Conservation (phyloP, 2,113 vertebrate species). For the Anhinga anhinga region DNA sequence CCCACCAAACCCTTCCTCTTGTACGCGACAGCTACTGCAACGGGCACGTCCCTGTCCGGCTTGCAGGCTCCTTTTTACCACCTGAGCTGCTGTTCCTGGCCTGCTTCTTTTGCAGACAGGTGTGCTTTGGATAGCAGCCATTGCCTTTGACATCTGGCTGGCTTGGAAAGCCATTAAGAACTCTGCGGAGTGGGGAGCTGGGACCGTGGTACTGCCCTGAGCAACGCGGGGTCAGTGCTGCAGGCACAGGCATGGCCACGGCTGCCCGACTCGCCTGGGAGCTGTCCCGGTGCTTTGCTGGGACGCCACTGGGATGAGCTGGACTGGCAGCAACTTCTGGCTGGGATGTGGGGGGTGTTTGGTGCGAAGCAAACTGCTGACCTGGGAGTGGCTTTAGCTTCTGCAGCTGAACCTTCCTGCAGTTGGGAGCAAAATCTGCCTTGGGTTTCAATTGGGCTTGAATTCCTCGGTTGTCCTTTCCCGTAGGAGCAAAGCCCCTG, state of each 20-base stretch:
- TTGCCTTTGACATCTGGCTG: not conserved
- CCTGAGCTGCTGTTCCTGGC: not conserved
- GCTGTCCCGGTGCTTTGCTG: not conserved
- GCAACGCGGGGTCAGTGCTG: not conserved
- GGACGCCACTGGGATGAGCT: not conserved
- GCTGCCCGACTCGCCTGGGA: fast-evolving
- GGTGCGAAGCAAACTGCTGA: not conserved
- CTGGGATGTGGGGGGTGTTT: not conserved
- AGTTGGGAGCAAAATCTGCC: not conserved
- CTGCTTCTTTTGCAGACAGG: not conserved
- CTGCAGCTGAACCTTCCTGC: not conserved
- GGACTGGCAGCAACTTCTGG: fast-evolving
- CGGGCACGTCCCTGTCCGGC: not conserved
- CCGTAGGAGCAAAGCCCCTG: not conserved
- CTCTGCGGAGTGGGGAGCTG: not conserved
- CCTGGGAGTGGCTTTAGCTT: fast-evolving
- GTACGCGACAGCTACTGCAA: fast-evolving
- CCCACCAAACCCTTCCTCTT: not conserved
- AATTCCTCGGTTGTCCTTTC: not conserved
- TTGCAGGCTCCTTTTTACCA: not conserved
- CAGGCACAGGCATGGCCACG: not conserved
- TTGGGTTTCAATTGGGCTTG: fast-evolving
- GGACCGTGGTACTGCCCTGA: fast-evolving
- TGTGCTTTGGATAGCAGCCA: not conserved
- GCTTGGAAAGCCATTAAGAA: not conserved